phyloP scores from a whole-genome alignment of 2,113 vertebrate genomes.

The Caretta caretta region DNA sequence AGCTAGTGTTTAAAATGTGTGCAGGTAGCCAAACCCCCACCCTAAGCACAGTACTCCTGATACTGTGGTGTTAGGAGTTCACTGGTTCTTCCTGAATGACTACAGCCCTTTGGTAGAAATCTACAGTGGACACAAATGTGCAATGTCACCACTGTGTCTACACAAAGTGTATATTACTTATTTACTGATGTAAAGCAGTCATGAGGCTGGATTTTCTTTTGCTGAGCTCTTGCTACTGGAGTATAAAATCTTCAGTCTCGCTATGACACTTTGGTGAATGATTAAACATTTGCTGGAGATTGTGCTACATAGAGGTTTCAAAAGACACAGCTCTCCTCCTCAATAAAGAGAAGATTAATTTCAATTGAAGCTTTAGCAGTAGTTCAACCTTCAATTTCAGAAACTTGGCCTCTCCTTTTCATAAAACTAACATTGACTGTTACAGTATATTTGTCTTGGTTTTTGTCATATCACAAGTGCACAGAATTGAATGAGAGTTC shows the following conservation, averaged over 20 bases:
- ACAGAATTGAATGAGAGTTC: neutral
- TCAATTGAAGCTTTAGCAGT: slow-evolving; percentile 48
- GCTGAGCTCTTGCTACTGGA: slow-evolving; percentile 31
- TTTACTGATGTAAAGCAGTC: slow-evolving; percentile 52
- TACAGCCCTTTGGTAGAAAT: neutral
- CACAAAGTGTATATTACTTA: neutral
- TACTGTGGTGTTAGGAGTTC: neutral
- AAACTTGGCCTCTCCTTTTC: slow-evolving; percentile 6
- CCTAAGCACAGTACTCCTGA: neutral
- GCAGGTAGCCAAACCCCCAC: neutral
- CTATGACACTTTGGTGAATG: neutral
- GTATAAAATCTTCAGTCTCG: slow-evolving; percentile 47
- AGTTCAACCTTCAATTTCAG: slow-evolving; percentile 22
- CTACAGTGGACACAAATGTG: neutral
- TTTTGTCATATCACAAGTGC: slow-evolving; percentile 21
- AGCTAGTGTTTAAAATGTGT: neutral
- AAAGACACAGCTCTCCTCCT: slow-evolving; percentile 38
- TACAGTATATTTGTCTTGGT: neutral
- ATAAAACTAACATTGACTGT: neutral
- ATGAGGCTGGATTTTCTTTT: slow-evolving; percentile 46
- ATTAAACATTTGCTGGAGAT: slow-evolving; percentile 69
- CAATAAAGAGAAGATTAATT: slow-evolving; percentile 4
- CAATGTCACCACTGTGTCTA: neutral
- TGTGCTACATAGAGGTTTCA: slow-evolving; percentile 56
- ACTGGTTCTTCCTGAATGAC: slow-evolving; percentile 6